Percentiles rank a stretch among this genome's conserved stretches.
Conservation (phyloP, 2,113 vertebrate species). For the Aleadryas rufinucha region DNA sequence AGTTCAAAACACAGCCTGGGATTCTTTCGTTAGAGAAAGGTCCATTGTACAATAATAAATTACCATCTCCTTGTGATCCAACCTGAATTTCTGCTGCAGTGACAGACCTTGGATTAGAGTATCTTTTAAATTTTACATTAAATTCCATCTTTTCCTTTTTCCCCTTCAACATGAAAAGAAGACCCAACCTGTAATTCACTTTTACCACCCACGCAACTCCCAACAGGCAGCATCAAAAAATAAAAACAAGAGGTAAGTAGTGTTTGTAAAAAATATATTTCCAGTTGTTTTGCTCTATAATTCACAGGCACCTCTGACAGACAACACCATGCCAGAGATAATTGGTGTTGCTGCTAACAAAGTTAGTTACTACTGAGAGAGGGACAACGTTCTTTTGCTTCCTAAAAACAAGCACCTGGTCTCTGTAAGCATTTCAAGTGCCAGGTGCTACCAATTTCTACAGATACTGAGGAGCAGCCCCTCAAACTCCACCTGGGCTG, state of each 20-base stretch:
- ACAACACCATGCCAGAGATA: background rate
- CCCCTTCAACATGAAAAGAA: background rate
- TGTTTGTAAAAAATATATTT: slow-evolving; percentile 62
- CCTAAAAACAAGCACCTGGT: background rate
- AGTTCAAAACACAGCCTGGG: background rate
- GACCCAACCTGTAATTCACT: background rate
- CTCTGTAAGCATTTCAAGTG: background rate
- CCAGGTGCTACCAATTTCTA: background rate
- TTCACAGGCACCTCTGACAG: background rate
- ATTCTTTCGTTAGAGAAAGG: background rate
- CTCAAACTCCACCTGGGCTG: background rate
- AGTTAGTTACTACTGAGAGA: background rate
- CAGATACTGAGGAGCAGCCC: background rate
- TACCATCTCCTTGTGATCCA: background rate
- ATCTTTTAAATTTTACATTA: background rate
- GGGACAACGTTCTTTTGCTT: background rate
- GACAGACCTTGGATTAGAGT: background rate
- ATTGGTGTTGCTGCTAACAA: background rate
- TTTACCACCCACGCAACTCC: background rate
- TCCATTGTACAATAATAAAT: background rate
- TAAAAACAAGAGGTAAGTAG: background rate
- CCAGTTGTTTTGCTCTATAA: background rate
- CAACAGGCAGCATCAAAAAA: background rate
- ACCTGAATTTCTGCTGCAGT: background rate
- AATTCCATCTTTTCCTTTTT: background rate